phyloP scores from a whole-genome alignment of 1,140 invertebrate species.

The Araneus ventricosus region DNA sequence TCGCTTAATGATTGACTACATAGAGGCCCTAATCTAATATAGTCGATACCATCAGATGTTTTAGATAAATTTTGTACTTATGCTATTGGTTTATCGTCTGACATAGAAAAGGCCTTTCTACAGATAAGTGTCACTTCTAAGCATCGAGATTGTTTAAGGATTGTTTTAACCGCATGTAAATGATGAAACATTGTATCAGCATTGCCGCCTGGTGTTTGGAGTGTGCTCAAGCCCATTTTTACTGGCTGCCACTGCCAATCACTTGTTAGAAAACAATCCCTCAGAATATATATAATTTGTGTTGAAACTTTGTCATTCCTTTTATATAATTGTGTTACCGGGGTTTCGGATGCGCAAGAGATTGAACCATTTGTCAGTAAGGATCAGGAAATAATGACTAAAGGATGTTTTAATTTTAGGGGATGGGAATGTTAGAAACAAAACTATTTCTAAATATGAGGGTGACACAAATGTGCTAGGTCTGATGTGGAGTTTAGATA shows the following conservation, averaged over 20 bases:
- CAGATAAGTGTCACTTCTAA: slow-evolving; percentile 77
- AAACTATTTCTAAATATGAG: neutral
- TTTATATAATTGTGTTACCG: slow-evolving; percentile 63
- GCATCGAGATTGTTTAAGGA: slow-evolving; percentile 16
- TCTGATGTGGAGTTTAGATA: neutral
- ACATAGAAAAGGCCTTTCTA: slow-evolving; percentile 80
- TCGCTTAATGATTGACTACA: slow-evolving; percentile 68
- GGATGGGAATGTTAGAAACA: neutral
- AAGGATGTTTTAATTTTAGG: slow-evolving; percentile 42
- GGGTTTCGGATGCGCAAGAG: neutral
- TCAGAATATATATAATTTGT: neutral
- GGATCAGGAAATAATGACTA: too few relatives aligned
- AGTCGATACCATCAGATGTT: slow-evolving; percentile 76
- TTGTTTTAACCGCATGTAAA: neutral
- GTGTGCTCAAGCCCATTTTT: slow-evolving; percentile 9
- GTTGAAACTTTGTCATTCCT: slow-evolving; percentile 1
- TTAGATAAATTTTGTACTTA: slow-evolving; percentile 79
- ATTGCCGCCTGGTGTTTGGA: neutral
- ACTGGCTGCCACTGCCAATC: neutral
- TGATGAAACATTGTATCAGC: neutral
- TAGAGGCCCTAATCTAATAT: slow-evolving; percentile 54
- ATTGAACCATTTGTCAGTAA: slow-evolving; percentile 32
- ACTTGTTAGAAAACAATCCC: neutral
- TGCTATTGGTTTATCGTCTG: slow-evolving; percentile 78
- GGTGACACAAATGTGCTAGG: too few relatives aligned